Conservation (phyloP, 1,140 invertebrate genomes). For the Eurosta solidaginis region DNA sequence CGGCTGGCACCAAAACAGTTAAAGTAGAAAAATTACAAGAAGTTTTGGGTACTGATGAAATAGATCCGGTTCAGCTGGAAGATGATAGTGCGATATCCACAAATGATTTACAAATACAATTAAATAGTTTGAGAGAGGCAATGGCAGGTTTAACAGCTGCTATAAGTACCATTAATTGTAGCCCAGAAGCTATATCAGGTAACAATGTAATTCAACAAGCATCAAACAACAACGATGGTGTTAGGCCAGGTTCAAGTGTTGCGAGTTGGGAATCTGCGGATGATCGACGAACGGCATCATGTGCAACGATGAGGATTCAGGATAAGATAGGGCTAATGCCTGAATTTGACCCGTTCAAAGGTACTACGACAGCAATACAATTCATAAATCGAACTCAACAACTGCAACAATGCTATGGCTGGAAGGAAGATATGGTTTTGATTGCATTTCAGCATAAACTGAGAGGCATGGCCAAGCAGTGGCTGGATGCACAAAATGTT, state of each 20-base stretch:
- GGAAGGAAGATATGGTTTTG: too few relatives aligned
- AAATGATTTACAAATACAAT: neutral
- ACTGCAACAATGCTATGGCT: too few relatives aligned
- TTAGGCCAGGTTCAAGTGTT: neutral
- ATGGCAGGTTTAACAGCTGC: neutral
- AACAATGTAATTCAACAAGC: neutral
- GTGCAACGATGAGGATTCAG: neutral
- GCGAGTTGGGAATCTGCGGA: neutral
- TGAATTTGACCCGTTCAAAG: too few relatives aligned
- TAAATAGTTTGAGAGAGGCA: neutral
- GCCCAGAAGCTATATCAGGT: neutral
- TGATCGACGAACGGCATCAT: too few relatives aligned
- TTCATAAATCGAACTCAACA: too few relatives aligned
- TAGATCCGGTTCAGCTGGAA: neutral
- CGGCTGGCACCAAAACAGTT: too few relatives aligned
- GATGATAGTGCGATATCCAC: neutral
- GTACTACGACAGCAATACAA: too few relatives aligned
- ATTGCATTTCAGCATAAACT: too few relatives aligned
- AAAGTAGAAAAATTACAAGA: neutral
- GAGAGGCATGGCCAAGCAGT: too few relatives aligned
- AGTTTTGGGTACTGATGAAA: neutral
- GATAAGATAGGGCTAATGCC: too few relatives aligned
- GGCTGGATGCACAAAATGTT: too few relatives aligned
- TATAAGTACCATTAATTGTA: neutral
- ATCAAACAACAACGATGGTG: neutral